Base-by-base conservation (phyloP, 2,888 invertebrate genomes). In the Dugesia japonica region DNA sequence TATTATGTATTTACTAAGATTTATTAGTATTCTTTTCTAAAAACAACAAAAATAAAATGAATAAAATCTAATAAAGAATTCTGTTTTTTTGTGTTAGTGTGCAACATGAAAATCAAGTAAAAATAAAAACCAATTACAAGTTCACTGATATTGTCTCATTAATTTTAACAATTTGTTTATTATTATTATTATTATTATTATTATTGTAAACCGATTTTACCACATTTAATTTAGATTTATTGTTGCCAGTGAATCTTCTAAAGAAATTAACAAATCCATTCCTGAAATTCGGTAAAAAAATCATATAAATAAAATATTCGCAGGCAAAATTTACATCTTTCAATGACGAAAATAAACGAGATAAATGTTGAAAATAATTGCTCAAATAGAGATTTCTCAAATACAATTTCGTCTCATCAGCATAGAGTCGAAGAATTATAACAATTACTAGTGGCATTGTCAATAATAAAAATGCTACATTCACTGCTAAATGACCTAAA, bases 251-350 rank as follows among this genome's bases (percentile, higher is more conserved):
- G 56, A n/a, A 56, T 4, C 56, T n/a, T 7, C n/a, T 4, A 23
- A 56, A 56, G 17, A 74, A 33, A 15, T 38, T 28, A 17, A 71
- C 1, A 23, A 42, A 33, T 33, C 74, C 33, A n/a, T 26, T 26
- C 17, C 77, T 13, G 23, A 77, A 77, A 13, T 77, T 77, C 9
- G 26, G 26, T 28, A 77, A 33, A 28, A 77, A 77, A 17, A 77
- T 72, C 71, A 77, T 27, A 38, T 77, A 77, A 20, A 77, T 27
- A 31, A 77, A 77, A 38, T 78, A 77, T 28, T 76, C 71, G 26
- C 71, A 26, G 20, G 71, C 26, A 26, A 78, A 77, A 71, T 56
- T 78, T 26, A 77, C n/a, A 31, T 77, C 77, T 27, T 78, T 78
- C 1, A 77, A 9, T 1, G 77, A 77, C 0, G 77, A 77, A 27